Base-by-base conservation (phyloP, 2,797 vertebrate genomes). In the Clarias platycephalus region DNA sequence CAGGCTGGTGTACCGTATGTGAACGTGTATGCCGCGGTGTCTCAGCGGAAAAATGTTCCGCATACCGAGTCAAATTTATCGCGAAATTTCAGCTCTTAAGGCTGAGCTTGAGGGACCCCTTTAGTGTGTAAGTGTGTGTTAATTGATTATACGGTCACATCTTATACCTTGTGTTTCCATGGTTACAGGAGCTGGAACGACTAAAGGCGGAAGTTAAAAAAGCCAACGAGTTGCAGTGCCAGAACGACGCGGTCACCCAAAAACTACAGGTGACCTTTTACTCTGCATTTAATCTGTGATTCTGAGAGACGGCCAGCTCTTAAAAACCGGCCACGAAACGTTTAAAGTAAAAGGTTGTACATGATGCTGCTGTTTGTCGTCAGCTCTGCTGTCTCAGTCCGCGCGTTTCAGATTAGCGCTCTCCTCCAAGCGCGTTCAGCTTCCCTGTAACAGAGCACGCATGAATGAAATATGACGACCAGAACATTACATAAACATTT, bases 171-270 rank as follows among this genome's bases (percentile, higher is more conserved):
- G 0, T 3, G 15, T n/a, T 80, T 13, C 31, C 12, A 26, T 82
- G 83, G 84, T 75, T 90, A 96, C 91, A 99, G 98, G 98, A 99
- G 94, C 93, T 99, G 85, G 97, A 99, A 93, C 92, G 93, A 87
- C 91, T 99, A 83, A 99, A 97, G 93, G 94, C 94, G 79, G 97
- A 99, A 93, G 96, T 98, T 31, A 95, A 98, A 90, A 96, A 94
- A 83, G 96, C 97, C 91, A 95, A 94, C 87, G 96, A 97, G 87
- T 95, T 99, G 81, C 96, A 96, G 90, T 93, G 93, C 66, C 96
- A 98, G 83, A 97, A 93, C 89, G 97, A 99, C 86, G 93, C 95
- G 5, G 91, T 98, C 78, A 92, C 95, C 64, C 95, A 96, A 91
- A 97, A 96, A 87, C 94, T 99, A 70, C 96, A 97, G 96, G 98